A percentile compares a stretch with the other conserved stretches of the same genome.
phyloP scores from a whole-genome alignment of 2,888 invertebrate species.

The Chrysolina americana region DNA sequence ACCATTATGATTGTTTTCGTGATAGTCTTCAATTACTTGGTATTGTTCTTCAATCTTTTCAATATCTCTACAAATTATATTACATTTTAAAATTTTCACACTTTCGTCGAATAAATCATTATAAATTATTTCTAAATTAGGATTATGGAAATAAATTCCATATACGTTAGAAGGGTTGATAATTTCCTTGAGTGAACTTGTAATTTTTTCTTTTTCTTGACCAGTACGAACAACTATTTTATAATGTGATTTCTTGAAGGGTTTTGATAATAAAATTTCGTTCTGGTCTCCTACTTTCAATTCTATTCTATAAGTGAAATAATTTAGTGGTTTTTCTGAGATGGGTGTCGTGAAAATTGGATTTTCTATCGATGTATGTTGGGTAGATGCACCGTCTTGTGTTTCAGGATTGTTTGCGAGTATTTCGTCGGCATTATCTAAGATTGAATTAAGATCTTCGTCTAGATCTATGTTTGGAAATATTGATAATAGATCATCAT shows the following conservation, averaged over 20 bases:
- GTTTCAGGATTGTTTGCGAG: too few species aligned
- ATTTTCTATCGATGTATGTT: too few species aligned
- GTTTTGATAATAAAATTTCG: too few species aligned
- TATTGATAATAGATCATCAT: too few species aligned
- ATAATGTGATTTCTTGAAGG: background rate
- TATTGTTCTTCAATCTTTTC: background rate
- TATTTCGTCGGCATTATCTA: too few species aligned
- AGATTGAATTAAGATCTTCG: too few species aligned
- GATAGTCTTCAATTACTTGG: background rate
- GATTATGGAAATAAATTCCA: background rate
- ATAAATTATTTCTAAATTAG: background rate
- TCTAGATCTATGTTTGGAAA: too few species aligned
- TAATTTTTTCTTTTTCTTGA: background rate
- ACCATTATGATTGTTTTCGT: conserved; percentile 5
- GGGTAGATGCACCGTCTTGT: too few species aligned
- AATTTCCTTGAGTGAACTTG: background rate
- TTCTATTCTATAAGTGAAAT: too few species aligned
- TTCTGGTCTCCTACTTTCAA: too few species aligned
- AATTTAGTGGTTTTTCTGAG: too few species aligned
- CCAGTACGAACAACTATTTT: background rate
- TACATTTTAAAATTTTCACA: conserved; percentile 2
- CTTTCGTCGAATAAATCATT: background rate
- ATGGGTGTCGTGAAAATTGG: too few species aligned
- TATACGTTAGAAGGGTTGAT: conserved; percentile 2
- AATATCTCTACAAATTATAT: background rate